phyloP scores from a whole-genome alignment of 2,797 vertebrate genomes.

The Artibeus jamaicensis region DNA sequence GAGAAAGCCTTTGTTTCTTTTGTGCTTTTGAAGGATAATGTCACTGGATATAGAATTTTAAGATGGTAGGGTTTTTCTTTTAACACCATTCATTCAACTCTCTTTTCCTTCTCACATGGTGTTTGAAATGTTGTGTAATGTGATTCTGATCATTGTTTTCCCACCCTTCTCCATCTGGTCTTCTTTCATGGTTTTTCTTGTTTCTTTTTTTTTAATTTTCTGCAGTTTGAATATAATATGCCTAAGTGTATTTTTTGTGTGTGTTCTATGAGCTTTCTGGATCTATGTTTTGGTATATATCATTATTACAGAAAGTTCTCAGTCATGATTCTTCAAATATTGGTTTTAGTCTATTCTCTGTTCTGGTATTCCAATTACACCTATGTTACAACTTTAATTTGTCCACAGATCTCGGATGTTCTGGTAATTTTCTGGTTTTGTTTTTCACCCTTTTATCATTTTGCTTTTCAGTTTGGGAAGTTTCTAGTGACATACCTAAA shows the following conservation, averaged over 20 bases:
- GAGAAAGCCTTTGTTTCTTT: too few species aligned
- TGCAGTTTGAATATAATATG: background rate
- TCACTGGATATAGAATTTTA: background rate
- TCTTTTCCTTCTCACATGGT: background rate
- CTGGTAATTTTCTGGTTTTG: background rate
- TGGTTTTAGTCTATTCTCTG: background rate
- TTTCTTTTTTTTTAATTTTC: background rate
- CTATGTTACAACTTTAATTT: background rate
- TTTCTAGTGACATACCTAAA: background rate
- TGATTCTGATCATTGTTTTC: background rate
- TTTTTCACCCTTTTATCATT: background rate
- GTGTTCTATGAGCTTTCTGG: background rate
- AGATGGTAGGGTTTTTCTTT: background rate
- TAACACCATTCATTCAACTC: background rate
- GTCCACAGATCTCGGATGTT: too few species aligned
- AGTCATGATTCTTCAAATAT: background rate
- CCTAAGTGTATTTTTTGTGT: background rate
- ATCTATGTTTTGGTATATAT: background rate
- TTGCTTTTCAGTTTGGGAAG: background rate
- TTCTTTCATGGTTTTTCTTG: background rate
- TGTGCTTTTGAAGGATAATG: too few species aligned
- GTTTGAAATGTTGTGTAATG: background rate
- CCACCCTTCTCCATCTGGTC: background rate
- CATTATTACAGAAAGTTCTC: background rate
- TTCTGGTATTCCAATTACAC: background rate